Evolutionary conservation across 1,140 invertebrate species (phyloP).

Genomic region (Reticulitermes speratus): DNA sequence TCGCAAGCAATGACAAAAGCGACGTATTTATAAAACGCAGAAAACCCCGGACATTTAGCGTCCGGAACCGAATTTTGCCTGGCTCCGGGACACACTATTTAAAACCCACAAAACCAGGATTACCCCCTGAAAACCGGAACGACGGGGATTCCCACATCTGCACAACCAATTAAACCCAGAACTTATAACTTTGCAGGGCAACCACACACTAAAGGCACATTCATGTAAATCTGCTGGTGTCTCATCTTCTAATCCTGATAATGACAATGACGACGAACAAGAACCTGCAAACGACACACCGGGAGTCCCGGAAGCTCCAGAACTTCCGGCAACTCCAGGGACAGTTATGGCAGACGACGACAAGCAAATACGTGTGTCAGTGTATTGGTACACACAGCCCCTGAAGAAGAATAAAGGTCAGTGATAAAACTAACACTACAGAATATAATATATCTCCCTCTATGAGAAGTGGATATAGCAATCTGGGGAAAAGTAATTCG

Average conservation of each 20-base stretch:
- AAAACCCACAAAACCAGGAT: too few relatives aligned
- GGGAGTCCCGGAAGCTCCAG: background rate
- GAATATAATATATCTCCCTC: too few relatives aligned
- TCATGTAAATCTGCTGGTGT: background rate
- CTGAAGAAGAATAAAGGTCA: slow-evolving; percentile 57
- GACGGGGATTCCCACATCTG: too few relatives aligned
- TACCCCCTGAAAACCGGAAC: too few relatives aligned
- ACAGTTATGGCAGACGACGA: slow-evolving; percentile 48
- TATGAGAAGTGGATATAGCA: too few relatives aligned
- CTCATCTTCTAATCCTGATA: background rate
- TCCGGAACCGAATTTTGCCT: too few relatives aligned
- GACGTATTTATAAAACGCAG: too few relatives aligned
- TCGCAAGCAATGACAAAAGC: too few relatives aligned
- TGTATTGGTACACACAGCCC: slow-evolving; percentile 60
- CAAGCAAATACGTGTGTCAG: slow-evolving; percentile 58
- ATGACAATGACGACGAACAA: background rate
- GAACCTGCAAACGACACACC: background rate
- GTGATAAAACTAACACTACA: slow-evolving; percentile 28
- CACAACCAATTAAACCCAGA: too few relatives aligned
- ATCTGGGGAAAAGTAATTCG: too few relatives aligned
- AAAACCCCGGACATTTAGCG: too few relatives aligned
- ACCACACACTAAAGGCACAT: background rate
- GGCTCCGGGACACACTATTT: too few relatives aligned
- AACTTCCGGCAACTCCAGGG: background rate
- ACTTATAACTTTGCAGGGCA: background rate